Percentiles rank a stretch among this genome's conserved stretches.
phyloP scores from a whole-genome alignment of 2,113 vertebrate genomes.

The Struthio camelus region DNA sequence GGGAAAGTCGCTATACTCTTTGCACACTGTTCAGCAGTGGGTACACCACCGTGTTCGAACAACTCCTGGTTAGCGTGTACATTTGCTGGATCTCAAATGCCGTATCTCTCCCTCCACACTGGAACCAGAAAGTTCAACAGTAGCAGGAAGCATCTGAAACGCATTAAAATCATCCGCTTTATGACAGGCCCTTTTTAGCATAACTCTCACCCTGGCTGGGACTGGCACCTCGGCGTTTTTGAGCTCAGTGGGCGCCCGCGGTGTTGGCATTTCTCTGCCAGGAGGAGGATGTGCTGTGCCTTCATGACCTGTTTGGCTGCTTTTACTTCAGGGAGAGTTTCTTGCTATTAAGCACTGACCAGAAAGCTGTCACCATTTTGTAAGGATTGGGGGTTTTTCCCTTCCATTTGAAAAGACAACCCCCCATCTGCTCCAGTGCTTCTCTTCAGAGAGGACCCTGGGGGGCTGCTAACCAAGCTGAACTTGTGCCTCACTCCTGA shows the following conservation, averaged over 20 bases:
- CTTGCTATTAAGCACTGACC: not conserved
- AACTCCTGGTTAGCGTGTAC: not conserved
- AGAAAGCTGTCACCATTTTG: no score
- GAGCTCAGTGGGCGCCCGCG: not conserved
- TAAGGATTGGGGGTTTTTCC: no score
- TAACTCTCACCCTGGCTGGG: not conserved
- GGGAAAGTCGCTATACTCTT: not conserved
- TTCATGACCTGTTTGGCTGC: not conserved
- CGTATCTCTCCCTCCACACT: not conserved
- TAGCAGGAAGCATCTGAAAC: not conserved
- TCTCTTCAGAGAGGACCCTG: not conserved
- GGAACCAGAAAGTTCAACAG: no score
- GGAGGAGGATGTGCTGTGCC: not conserved
- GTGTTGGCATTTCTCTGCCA: not conserved
- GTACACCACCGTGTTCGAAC: not conserved
- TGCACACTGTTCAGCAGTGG: not conserved
- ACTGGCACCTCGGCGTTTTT: not conserved
- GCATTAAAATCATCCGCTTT: not conserved
- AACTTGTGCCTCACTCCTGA: not conserved
- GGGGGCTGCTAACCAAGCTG: not conserved
- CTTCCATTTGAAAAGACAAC: no score
- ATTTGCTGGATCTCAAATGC: not conserved
- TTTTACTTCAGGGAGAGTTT: not conserved
- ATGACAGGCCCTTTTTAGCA: not conserved
- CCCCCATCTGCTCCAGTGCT: not conserved